Base-by-base conservation (phyloP, 2,888 invertebrate genomes). In the Siphlonurus alternatus region DNA sequence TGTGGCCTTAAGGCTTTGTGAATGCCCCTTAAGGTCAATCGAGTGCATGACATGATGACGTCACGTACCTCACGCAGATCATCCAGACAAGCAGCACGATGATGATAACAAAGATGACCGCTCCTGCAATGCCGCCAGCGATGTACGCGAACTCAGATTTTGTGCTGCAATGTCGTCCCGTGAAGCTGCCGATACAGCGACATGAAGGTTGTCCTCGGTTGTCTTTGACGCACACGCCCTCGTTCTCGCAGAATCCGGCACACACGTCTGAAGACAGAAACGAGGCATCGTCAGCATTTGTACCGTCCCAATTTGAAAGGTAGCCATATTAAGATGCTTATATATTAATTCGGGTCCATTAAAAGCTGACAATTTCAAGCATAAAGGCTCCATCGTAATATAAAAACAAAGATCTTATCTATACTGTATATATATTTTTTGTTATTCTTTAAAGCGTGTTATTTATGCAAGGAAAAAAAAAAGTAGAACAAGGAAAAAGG, bases 71-170 rank as follows among this genome's bases (percentile, higher is more conserved):
- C 66, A 91, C 93, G 75, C 95, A 95, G 74, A 95, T 95, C 94
- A 95, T 95, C 94, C 94, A 95, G 70, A 95, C 92, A 64, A 95
- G 84, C 68, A 95, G 81, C 51, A 93, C 93, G 71, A 94, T 85
- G 76, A 95, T 86, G 72, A 95, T 93, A 70, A 94, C 88, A 72
- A 95, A 86, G 70, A 93, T 89, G 66, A 95, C 94, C n/a, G 91
- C 89, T 20, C 92, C 93, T 5, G 94, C 93, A 68, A 95, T 93
- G 10, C 94, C 94, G 60, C 93, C 93, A 63, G 93, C 93, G 67
- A 94, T 93, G 76, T 94, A 94, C 18, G 94, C 93, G 75, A 94
- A 93, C 73, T 93, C 92, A n/a, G 92, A 92, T 75, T 93, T 93
- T 71, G 92, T 91, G 2, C 87, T 82, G 73, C 93, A 94, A 69